Conservation (phyloP, 1,140 invertebrate species). For the Lucilia cuprina region DNA sequence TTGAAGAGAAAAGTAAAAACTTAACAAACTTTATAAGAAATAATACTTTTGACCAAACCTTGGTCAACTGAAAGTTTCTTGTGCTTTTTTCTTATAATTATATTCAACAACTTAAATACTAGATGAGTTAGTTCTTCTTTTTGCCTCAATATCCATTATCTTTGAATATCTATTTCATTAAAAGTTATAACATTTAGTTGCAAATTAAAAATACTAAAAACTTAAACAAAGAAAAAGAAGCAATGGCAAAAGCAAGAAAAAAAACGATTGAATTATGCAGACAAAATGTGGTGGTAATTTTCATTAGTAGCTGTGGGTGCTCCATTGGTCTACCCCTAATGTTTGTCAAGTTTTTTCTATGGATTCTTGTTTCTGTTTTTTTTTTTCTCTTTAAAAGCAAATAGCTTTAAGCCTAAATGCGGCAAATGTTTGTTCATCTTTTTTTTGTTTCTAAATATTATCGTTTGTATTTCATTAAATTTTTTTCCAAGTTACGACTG, state of each 20-base stretch:
- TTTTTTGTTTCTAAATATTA: background rate
- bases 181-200: background rate
- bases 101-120: too few species aligned
- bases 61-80: background rate
- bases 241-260: too few species aligned
- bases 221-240: background rate
- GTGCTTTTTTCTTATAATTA: background rate
- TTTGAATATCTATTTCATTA: background rate
- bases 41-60: background rate
- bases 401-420: conserved; percentile 24
- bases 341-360: background rate
- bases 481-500: background rate
- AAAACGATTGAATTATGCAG: background rate
- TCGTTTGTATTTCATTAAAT: background rate
- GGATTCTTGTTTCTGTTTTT: background rate
- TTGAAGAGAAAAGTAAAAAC: too few species aligned
- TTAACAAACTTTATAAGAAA: too few species aligned
- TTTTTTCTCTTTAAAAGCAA: background rate
- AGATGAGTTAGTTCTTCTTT: too few species aligned
- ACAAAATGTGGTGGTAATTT: background rate
- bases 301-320: background rate
- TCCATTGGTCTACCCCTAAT: background rate
- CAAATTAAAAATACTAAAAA: background rate
- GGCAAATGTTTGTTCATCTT: conserved; percentile 12
- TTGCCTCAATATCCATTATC: background rate